Evolutionary conservation across 2,888 invertebrate genomes (phyloP).

Genomic region (Patella ulyssiponensis): DNA sequence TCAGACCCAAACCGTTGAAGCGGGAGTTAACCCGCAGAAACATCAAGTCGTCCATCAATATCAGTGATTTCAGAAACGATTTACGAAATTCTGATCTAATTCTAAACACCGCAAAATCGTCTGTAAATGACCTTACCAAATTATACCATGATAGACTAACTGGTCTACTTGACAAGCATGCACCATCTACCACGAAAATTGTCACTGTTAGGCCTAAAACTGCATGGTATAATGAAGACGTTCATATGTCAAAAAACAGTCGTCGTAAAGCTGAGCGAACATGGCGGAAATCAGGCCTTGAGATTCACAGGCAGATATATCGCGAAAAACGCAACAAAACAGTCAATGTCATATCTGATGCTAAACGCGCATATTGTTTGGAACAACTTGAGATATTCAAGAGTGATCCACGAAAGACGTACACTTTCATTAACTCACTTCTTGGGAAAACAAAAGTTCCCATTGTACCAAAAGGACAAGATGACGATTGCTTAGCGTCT

Average conservation of each 20-base stretch:
- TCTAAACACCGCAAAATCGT: neutral
- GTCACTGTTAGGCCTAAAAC: neutral
- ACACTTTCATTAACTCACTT: conserved; percentile 9
- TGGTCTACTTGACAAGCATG: no score
- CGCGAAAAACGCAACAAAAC: neutral
- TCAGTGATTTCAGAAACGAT: conserved; percentile 5
- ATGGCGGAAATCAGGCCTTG: conserved; percentile 5
- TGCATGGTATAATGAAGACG: conserved; percentile 15
- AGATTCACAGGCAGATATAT: conserved; percentile 8
- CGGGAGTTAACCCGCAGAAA: neutral
- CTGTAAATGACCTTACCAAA: neutral
- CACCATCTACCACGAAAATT: conserved; percentile 9
- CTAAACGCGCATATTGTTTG: neutral
- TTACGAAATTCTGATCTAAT: neutral
- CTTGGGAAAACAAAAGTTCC: neutral
- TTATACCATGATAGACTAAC: no score
- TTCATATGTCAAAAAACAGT: neutral
- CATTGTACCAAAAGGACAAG: no score
- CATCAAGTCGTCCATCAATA: conserved; percentile 9
- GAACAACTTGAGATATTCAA: neutral
- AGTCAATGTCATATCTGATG: neutral
- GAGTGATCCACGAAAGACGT: neutral
- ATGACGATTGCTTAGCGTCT: no score
- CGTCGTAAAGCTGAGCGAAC: neutral
- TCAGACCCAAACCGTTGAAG: no score